Evolutionary conservation across 2,113 vertebrate genomes (phyloP), one percentile per base, ranked within the genome.

Genomic region (Dinomys branickii): DNA sequence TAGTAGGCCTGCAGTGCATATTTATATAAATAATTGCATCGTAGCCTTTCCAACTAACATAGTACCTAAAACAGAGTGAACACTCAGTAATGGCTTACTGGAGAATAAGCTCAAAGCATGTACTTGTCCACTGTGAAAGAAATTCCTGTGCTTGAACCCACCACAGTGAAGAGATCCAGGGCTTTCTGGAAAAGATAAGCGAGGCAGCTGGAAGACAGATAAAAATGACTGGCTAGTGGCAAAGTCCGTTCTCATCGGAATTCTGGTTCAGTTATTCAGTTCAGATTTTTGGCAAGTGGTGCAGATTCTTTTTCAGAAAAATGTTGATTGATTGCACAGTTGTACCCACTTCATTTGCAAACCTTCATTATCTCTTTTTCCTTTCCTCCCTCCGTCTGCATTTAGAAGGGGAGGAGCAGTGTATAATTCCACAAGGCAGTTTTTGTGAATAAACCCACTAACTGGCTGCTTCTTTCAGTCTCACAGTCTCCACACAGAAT

Each of bases 171-270:
- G 63, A 96, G 96, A 88, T 94, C 82, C 85, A 8, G 56, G 85
- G 80, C 94, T 87, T 98, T 58, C 80, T 54, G 96, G 69, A 98
- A 97, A 59, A 97, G 94, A 93, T 88, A 98, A 98, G 94, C 63
- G 86, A 95, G 96, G 38, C 98, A 98, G 98, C 98, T 98, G 98
- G 97, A 98, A 97, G 88, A 97, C 63, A 96, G 87, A 94, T 95
- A 75, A 96, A 98, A 98, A 97, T 97, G 98, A 98, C 98, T 98
- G 98, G 97, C 96, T 98, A 96, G 97, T 98, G 97, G 95, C 96
- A 97, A 96, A 97, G 96, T 98, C 98, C 93, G 58, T 98, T 98
- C 98, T 98, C 98, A 98, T 98, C 98, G 98, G 98, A 98, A 98
- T 98, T 95, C 95, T 98, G 94, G 95, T 96, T 98, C 98, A 98